Conservation (phyloP, 35 echinoderm and acorn worm genomes). For the Eucidaris tribuloides region DNA sequence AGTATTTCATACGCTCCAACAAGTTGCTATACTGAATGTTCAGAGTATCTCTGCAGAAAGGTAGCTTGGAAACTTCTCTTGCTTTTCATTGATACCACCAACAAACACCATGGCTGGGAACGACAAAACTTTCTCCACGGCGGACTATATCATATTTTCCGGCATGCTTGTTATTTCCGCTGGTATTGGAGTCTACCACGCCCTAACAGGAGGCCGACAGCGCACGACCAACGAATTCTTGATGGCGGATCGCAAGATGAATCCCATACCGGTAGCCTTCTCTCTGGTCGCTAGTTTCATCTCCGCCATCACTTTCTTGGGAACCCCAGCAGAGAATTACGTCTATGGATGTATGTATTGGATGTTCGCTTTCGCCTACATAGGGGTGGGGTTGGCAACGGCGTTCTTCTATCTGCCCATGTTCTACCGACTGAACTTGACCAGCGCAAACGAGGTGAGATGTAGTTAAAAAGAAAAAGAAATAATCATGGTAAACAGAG, state of each 20-base stretch:
- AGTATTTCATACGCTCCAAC: too few relatives aligned
- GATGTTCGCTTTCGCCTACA: slow-evolving; percentile 46
- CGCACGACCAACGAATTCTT: slow-evolving; percentile 34
- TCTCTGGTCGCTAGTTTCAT: slow-evolving; percentile 65
- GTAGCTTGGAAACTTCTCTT: too few relatives aligned
- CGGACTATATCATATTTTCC: slow-evolving; percentile 31
- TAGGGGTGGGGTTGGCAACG: slow-evolving; percentile 3
- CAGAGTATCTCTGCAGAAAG: too few relatives aligned
- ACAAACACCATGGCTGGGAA: background rate
- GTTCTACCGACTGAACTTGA: slow-evolving; percentile 54
- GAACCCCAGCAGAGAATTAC: slow-evolving; percentile 57
- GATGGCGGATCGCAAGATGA: slow-evolving; percentile 43
- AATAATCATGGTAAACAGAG: too few relatives aligned
- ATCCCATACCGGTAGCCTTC: slow-evolving; percentile 41
- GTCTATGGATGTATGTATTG: slow-evolving; percentile 44
- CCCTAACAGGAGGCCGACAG: slow-evolving; percentile 32
- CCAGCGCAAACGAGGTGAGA: slow-evolving; percentile 72
- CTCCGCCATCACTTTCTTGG: slow-evolving; percentile 60
- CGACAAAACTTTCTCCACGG: background rate
- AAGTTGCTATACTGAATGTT: too few relatives aligned
- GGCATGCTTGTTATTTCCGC: slow-evolving; percentile 31
- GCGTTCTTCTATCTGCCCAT: slow-evolving; percentile 47
- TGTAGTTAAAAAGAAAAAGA: too few relatives aligned
- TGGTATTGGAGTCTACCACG: slow-evolving; percentile 14
- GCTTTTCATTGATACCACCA: too few relatives aligned